phyloP scores from a whole-genome alignment of 1,140 invertebrate genomes.

The Drosophila equinoxialis region DNA sequence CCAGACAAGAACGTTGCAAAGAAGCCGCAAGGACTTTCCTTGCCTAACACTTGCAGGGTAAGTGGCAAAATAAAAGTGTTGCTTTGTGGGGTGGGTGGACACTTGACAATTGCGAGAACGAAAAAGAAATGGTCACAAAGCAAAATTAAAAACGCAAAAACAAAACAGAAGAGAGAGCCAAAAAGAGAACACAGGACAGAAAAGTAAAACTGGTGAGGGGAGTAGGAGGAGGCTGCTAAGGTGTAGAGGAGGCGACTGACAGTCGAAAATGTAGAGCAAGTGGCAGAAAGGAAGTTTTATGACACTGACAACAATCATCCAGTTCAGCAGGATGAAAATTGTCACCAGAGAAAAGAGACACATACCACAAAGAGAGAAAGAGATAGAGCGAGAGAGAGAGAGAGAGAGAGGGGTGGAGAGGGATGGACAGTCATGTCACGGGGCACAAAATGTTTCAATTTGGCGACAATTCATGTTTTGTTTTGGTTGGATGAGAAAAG shows the following conservation, averaged over 20 bases:
- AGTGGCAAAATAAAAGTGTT: too few species aligned
- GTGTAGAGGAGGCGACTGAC: background rate
- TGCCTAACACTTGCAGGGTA: background rate
- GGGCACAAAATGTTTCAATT: slow-evolving; percentile 71
- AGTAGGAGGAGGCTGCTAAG: background rate
- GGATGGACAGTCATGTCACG: slow-evolving; percentile 38
- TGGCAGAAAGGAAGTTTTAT: slow-evolving; percentile 77
- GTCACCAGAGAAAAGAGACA: slow-evolving; percentile 40
- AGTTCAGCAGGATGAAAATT: slow-evolving; percentile 26
- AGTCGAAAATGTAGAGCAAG: slow-evolving; percentile 70
- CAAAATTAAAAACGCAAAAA: slow-evolving; percentile 80
- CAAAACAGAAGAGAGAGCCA: slow-evolving; percentile 39
- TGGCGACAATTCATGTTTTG: slow-evolving; percentile 67
- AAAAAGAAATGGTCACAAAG: slow-evolving; percentile 67
- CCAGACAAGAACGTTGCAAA: background rate
- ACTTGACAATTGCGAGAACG: slow-evolving; percentile 21
- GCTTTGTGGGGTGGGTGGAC: slow-evolving; percentile 10
- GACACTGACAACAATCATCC: slow-evolving; percentile 62
- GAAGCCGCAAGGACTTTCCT: background rate
- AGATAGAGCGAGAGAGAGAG: background rate
- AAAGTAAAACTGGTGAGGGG: too few species aligned
- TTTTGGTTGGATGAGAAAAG: slow-evolving; percentile 25
- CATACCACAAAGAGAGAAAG: background rate
- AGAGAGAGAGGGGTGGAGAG: background rate
- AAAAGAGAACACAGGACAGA: background rate